phyloP scores from a whole-genome alignment of 2,113 vertebrate genomes.

The Mustelus asterias region DNA sequence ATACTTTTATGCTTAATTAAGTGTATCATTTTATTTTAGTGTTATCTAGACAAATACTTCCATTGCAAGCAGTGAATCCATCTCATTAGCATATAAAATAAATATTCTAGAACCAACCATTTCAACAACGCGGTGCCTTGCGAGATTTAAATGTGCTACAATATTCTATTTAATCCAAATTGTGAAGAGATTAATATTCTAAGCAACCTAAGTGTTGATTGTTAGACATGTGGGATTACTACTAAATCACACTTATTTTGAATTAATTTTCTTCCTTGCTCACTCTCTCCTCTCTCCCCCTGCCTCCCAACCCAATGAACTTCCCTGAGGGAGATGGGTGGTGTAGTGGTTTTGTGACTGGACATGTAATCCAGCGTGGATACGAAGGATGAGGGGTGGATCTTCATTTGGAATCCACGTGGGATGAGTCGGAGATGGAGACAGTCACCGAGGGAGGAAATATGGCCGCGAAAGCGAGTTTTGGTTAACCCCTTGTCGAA shows the following conservation, averaged over 20 bases:
- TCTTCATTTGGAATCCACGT: no score
- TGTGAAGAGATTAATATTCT: no score
- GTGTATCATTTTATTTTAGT: constrained; percentile 15
- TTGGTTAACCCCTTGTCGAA: no score
- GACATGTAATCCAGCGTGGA: no score
- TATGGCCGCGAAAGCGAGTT: no score
- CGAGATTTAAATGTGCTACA: not conserved
- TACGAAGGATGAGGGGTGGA: no score
- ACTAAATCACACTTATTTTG: not conserved
- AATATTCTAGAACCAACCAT: not conserved
- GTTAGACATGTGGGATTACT: not conserved
- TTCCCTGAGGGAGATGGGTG: no score
- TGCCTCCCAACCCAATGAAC: not conserved
- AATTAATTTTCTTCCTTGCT: not conserved
- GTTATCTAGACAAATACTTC: not conserved
- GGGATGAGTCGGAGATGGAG: no score
- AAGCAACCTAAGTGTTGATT: not conserved
- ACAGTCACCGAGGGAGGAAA: no score
- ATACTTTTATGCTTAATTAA: constrained; percentile 28
- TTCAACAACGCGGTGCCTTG: not conserved
- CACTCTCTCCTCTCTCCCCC: not conserved
- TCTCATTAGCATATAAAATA: not conserved
- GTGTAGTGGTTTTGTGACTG: no score
- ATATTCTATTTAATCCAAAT: not conserved
- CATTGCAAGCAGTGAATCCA: not conserved